Base-by-base conservation (phyloP, 92 coral and sea anemone genomes). In the Epizoanthus ramosus region DNA sequence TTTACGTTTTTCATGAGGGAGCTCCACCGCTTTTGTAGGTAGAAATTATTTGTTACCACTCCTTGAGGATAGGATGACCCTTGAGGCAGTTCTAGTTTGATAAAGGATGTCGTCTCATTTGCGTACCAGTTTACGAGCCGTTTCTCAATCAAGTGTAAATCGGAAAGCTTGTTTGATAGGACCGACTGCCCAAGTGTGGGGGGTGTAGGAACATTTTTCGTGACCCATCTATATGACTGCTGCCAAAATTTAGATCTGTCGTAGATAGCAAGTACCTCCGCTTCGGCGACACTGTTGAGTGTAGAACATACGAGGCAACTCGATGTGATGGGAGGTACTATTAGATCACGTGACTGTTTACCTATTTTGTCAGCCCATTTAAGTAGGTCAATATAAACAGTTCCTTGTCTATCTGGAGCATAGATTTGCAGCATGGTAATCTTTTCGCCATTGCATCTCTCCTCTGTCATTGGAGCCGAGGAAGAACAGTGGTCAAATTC, bases 151-250 rank as follows among this genome's bases (percentile, higher is more conserved):
- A 73, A 23, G 19, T 54, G 57, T 0, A 73, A 2, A 5, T 73
- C 79, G 0, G 45, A 24, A 0, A 73, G 79, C 6, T 73, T 53
- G 13, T 14, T 12, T 6, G 64, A 24, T 2, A 73, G 3, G 15
- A 2, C 14, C 19, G 12, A 0, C 3, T 28, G 7, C 8, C 13
- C 57, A 4, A 73, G 8, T 1, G 63, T 0, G 5, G 91, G 77
- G 15, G 57, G 71, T 0, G 71, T n/a, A 15, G 88, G 85, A 23
- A 56, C 15, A n/a, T 65, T 16, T 16, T 37, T 37, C 18, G 71
- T 79, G 58, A 88, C 86, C 95, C 95, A 92, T 43, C 79, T 65
- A 73, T 92, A 92, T 0, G 91, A 70, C 17, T 85, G 92, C 31
- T 83, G 91, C 92, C 92, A 92, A 54, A 61, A 70, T 18, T 63